These are phyloP conservation scores for Clavelina lepadiformis DNA, from an alignment of 23 tunicate species.

Conservation along the genomic window DNA sequence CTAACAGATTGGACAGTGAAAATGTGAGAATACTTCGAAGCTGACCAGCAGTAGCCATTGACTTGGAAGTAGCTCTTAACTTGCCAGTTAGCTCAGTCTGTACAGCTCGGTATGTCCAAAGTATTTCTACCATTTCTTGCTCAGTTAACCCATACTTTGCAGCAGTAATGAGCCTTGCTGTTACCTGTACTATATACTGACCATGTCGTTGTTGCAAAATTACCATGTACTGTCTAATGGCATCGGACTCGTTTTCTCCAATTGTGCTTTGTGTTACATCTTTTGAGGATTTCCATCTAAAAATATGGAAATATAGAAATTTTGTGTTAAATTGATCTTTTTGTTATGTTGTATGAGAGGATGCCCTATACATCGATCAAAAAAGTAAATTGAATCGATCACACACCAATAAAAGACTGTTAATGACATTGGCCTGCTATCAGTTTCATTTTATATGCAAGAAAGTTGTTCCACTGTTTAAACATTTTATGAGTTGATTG, in stretches of 20 bases:
- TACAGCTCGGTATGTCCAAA: conserved; percentile 9
- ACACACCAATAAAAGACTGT: too few species aligned
- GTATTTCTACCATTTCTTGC: conserved; percentile 23
- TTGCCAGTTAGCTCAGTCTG: not conserved
- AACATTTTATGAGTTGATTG: too few species aligned
- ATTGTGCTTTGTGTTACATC: conserved; percentile 18
- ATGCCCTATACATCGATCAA: too few species aligned
- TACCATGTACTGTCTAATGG: not conserved
- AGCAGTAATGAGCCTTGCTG: conserved; percentile 14
- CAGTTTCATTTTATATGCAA: too few species aligned
- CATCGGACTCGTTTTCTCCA: conserved; percentile 14
- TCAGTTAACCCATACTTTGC: conserved; percentile 24
- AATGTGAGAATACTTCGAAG: conserved; percentile 3
- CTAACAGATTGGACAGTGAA: conserved; percentile 8
- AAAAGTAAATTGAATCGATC: too few species aligned
- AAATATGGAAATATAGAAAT: too few species aligned
- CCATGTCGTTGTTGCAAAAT: conserved; percentile 29
- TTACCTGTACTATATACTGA: conserved; percentile 11
- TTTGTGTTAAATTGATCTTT: too few species aligned
- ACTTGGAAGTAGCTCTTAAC: not conserved
- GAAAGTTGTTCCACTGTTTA: too few species aligned
- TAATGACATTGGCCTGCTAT: too few species aligned
- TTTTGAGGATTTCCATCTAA: conserved; percentile 33
- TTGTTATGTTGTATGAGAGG: too few species aligned
- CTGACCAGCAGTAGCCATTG: not conserved